These are phyloP conservation scores for Ectropis grisescens DNA, from an alignment of 1,140 invertebrate genomes.

Conservation along the genomic window DNA sequence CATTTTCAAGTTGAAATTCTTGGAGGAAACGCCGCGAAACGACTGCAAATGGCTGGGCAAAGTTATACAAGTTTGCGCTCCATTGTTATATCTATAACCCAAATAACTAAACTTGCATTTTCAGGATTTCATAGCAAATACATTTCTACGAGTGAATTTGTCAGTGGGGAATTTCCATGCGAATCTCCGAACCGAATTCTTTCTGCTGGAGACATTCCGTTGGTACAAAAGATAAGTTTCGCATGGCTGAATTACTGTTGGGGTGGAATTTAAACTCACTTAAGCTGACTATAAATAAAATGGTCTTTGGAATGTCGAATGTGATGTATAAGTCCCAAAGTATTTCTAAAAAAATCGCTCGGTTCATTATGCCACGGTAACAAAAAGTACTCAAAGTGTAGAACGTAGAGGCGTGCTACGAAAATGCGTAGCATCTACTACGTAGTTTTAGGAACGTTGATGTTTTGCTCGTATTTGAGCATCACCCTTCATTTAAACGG, in stretches of 20 bases:
- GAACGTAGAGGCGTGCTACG: too few species aligned
- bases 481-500: too few species aligned
- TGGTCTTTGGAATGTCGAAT: too few species aligned
- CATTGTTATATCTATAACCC: conserved; percentile 11
- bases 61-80: conserved; percentile 15
- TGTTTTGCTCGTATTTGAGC: too few species aligned
- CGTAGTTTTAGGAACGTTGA: too few species aligned
- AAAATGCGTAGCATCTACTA: too few species aligned
- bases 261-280: conserved; percentile 13
- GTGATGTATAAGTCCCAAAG: too few species aligned
- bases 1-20: conserved; percentile 18
- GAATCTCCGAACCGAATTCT: conserved; percentile 9
- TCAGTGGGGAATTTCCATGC: conserved; percentile 8
- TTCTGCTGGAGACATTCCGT: conserved; percentile 11
- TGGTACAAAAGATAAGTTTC: conserved; percentile 12
- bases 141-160: conserved; percentile 11
- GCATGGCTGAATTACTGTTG: conserved; percentile 10
- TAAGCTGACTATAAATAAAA: too few species aligned
- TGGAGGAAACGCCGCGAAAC: conserved; percentile 14
- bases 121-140: conserved; percentile 8
- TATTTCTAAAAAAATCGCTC: too few species aligned
- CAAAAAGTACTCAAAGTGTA: too few species aligned
- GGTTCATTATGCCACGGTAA: too few species aligned
- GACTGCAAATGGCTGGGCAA: conserved; percentile 11
- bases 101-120: conserved; percentile 6